Evolutionary conservation across 1,140 invertebrate genomes (phyloP), one percentile per base, ranked within the genome.

Genomic region (Pogonomyrmex barbatus): DNA sequence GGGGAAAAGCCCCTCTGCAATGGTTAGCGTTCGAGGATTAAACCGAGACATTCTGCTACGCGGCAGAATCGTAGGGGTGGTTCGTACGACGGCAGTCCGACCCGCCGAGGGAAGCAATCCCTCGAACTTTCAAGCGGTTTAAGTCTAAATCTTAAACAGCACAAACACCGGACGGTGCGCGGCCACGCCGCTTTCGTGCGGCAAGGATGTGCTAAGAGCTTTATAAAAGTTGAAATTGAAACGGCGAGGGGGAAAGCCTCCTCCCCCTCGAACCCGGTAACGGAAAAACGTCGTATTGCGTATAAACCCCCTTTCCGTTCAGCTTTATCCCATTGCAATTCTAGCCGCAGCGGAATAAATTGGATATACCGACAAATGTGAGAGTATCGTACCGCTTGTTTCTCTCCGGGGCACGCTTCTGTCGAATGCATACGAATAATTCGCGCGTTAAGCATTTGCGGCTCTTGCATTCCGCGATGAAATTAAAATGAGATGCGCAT

Each of bases 201-300:
- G 36, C 17, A 33, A 60, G 12, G 12, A 63, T 33, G 17, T 60
- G n/a, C 65, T 73, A 73, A 83, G 56, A 62, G 56, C 42, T 83
- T 83, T 73, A 73, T 73, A 73, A 73, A 83, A 83, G 79, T 83
- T 83, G 42, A 83, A 73, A 83, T 82, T 71, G 67, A 82, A 73
- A 82, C 70, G 10, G 67, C 42, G 30, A 58, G 52, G 39, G 33
- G 33, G 50, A 67, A 14, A 68, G 33, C 12, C 36, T 42, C n/a
- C n/a, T 33, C 42, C 36, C 1, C 24, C 9, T 52, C 14, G 12
- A 17, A 4, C 24, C 14, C 4, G 24, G 60, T 33, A 58, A 58
- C 76, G 52, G 8, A n/a, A 45, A 50, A 45, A 45, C 8, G 54
- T 50, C 76, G 33, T n/a, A n/a, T 42, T 39, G 17, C 2, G 42